phyloP scores from a whole-genome alignment of 2,888 invertebrate species.

The Torymus texanus region DNA sequence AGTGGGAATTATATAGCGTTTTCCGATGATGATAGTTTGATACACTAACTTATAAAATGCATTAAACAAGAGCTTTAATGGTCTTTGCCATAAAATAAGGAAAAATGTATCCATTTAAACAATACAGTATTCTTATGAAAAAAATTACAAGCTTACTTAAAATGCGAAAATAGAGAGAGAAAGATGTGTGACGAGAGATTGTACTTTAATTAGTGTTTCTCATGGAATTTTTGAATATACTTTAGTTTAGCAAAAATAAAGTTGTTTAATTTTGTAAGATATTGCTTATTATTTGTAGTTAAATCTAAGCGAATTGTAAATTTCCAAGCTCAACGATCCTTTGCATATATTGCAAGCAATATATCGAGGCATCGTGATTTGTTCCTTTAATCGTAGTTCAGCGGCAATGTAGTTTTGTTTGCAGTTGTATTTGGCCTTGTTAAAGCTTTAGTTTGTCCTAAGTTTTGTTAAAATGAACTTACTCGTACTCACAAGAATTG shows the following conservation, averaged over 20 bases:
- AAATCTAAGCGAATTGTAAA: conserved; percentile 44
- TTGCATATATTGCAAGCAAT: conserved; percentile 1
- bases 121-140: conserved; percentile 48
- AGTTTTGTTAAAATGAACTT: conserved; percentile 51
- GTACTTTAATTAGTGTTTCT: not conserved
- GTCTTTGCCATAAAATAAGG: conserved; percentile 47
- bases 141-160: conserved; percentile 40
- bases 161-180: conserved; percentile 2
- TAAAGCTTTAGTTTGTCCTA: conserved; percentile 55
- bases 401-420: conserved; percentile 54
- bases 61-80: conserved; percentile 55
- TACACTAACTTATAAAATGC: conserved; percentile 42
- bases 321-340: conserved; percentile 27
- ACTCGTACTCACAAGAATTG: conserved; percentile 38
- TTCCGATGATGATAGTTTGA: conserved; percentile 30
- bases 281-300: conserved; percentile 37
- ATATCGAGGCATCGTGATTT: conserved; percentile 44
- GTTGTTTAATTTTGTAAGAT: conserved; percentile 47
- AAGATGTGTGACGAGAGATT: conserved; percentile 14
- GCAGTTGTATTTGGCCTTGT: conserved; percentile 55
- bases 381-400: conserved; percentile 52
- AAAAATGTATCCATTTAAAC: conserved; percentile 48
- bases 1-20: conserved; percentile 5
- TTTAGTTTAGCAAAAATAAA: conserved; percentile 7
- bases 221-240: conserved; percentile 22